Evolutionary conservation across 2,113 vertebrate species (phyloP).

Genomic region (Gallinago paraguaiae): DNA sequence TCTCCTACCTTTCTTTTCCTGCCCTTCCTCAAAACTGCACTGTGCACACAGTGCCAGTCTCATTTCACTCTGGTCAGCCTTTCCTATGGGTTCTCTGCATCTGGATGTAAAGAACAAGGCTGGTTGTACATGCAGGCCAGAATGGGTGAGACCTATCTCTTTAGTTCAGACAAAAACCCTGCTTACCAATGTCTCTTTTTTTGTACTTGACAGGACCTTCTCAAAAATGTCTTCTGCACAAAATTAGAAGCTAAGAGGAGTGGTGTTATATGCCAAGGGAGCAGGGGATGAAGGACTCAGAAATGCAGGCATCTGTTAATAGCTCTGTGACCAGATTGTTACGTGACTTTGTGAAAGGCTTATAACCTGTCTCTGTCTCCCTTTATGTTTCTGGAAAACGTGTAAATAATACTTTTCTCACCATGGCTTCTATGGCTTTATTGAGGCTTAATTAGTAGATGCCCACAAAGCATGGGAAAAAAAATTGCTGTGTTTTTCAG

Average conservation of each 20-base stretch:
- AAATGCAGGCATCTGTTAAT: conserved; percentile 8
- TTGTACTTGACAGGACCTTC: background rate
- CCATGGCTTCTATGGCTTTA: background rate
- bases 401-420: conserved; percentile 29
- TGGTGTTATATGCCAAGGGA: background rate
- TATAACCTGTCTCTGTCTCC: background rate
- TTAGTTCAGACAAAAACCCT: background rate
- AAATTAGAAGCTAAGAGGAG: background rate
- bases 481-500: background rate
- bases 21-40: background rate
- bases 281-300: background rate
- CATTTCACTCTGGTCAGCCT: background rate
- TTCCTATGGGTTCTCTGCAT: background rate
- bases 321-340: conserved; percentile 28
- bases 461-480: background rate
- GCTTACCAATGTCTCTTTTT: background rate
- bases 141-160: background rate
- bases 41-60: no score
- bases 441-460: conserved; percentile 25
- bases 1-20: background rate
- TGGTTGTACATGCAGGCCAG: background rate
- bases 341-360: background rate
- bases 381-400: background rate
- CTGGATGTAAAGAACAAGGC: background rate
- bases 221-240: background rate